Evolutionary conservation across 2,797 vertebrate genomes (phyloP).

Genomic region (Pitangus sulphuratus): DNA sequence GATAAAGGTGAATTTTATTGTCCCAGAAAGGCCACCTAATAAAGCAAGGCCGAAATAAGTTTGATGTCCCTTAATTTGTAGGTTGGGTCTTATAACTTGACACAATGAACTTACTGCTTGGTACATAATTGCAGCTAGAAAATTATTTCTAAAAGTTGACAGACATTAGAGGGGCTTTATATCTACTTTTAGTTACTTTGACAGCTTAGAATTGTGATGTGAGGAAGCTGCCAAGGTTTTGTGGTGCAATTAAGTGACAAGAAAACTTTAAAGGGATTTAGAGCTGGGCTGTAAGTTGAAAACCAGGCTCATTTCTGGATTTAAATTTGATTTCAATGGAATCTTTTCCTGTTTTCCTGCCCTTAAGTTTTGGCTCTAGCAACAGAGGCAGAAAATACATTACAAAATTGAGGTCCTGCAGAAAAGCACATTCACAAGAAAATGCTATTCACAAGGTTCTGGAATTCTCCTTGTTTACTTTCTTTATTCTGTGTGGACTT

Average conservation of each 20-base stretch:
- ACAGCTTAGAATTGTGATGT: slow-evolving; percentile 40
- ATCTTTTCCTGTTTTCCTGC: slow-evolving; percentile 18
- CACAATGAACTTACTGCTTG: background rate
- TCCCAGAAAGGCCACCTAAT: background rate
- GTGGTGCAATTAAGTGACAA: slow-evolving; percentile 55
- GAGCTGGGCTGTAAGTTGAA: slow-evolving; percentile 24
- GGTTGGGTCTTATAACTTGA: background rate
- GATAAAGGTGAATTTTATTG: slow-evolving; percentile 15
- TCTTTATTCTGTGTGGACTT: background rate
- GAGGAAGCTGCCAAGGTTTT: slow-evolving; percentile 43
- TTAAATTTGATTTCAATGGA: slow-evolving; percentile 42
- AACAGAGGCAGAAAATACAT: background rate
- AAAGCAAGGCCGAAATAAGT: background rate
- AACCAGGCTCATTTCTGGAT: slow-evolving; percentile 45
- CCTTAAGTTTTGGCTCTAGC: slow-evolving; percentile 12
- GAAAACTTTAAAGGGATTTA: slow-evolving; percentile 56
- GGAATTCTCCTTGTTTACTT: background rate
- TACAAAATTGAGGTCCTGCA: background rate
- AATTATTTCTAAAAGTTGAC: slow-evolving; percentile 50
- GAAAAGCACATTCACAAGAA: background rate
- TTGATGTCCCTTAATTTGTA: slow-evolving; percentile 10
- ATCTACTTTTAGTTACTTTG: slow-evolving; percentile 43
- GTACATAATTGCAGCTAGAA: slow-evolving; percentile 42
- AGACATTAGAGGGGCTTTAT: slow-evolving; percentile 7
- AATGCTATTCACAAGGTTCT: background rate